Base-by-base conservation (phyloP, 2,888 invertebrate genomes). In the Cerastis rubricosa region DNA sequence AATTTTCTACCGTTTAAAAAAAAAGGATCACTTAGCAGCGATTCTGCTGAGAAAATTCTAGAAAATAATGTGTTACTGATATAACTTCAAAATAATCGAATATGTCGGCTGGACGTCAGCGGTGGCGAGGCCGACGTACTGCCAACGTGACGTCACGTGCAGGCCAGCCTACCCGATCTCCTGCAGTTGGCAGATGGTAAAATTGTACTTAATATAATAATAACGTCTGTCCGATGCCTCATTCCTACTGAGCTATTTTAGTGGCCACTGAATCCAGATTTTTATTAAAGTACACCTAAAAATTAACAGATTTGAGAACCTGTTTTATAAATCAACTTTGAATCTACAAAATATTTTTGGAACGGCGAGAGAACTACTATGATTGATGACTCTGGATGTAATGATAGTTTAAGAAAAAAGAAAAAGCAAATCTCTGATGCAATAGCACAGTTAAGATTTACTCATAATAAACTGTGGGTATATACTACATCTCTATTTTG, bases 151-250 rank as follows among this genome's bases (percentile, higher is more conserved):
- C 85, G 83, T 86, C 86, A 89, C 89, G 89, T 85, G 81, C 89
- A 88, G 80, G 73, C 78, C 89, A 88, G 80, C 76, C 78, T 78
- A 80, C 81, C 85, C 82, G 71, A 71, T 83, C 78, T 75, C 81
- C 83, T 88, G 86, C 84, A 87, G 79, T 85, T 90, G 88, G 81
- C 88, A 90, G 90, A 86, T 80, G 83, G 83, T 82, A 85, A 87
- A 84, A 86, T 87, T 85, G 88, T 89, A 85, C 86, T 75, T 84
- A 89, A 87, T 87, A 83, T 81, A 81, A 88, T 87, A 86, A 88
- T 85, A 81, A 59, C 45, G 73, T 83, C 80, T 80, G 74, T 80
- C 76, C 80, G 69, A 76, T 77, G 77, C 61, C 78, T 71, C 64
- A 76, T 85, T 83, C 77, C 49, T 70, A 78, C 71, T 59, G 57